Base-by-base conservation (phyloP, 2,888 invertebrate genomes). In the Tiliacea aurago region DNA sequence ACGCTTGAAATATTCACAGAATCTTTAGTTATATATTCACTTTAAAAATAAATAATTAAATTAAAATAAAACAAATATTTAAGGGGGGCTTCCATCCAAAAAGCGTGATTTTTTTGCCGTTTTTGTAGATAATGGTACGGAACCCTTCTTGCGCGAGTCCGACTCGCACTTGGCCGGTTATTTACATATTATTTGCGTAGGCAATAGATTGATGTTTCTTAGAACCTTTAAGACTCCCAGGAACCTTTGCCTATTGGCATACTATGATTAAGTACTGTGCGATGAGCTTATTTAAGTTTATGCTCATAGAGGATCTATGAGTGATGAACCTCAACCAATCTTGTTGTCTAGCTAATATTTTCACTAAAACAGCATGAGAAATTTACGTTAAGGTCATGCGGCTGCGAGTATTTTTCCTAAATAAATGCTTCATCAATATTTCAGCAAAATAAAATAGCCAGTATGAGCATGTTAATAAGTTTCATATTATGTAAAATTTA, bases 401-500 rank as follows among this genome's bases (percentile, higher is more conserved):
- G 33, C 5, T 20, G 4, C 7, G 13, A 56, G 13, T 33, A 41
- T 37, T 45, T 45, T 72, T 63, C 37, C 20, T 13, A n/a, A 65
- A 61, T 56, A 56, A 78, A 66, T 33, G 45, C 23, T 61, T 73
- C 37, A 74, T 70, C 58, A 45, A 69, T 55, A 11, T 51, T 71
- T 69, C 49, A 53, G 18, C n/a, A 71, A 56, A 75, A 62, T 37
- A 47, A 59, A 58, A 64, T 68, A 59, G 20, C 67, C 9, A 28
- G 28, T 55, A 63, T 65, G 62, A 76, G 69, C 64, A 81, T 79
- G 71, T 78, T 84, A 85, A 84, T 80, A 78, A 79, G 70, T 85
- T 83, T 81, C 72, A 78, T 80, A 81, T 80, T 81, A 83, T 84
- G 81, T 76, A 84, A 82, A 82, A 82, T 82, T 76, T 70, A 78